Base-by-base conservation (phyloP, 2,797 vertebrate species). In the Notolepis coatsorum region DNA sequence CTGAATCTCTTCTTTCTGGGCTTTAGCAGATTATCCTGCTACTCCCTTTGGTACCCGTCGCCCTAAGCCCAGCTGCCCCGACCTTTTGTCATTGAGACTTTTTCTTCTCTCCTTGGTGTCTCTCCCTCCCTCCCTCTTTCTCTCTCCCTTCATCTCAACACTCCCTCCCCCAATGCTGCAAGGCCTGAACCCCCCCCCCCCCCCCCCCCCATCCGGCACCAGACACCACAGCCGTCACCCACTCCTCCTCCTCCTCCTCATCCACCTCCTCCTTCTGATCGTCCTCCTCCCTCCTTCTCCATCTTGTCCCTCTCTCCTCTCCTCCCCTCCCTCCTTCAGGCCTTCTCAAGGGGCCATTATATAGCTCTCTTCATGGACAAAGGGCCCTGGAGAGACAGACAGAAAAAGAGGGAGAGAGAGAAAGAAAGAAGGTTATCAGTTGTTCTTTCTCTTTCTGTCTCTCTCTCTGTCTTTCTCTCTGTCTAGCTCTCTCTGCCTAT, bases 21-120 rank as follows among this genome's bases (percentile, higher is more conserved):
- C 94, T 96, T 95, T 93, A 95, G 93, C 88, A 95, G 94, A 95
- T 98, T 96, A 96, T 93, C 92, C 92, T 66, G 87, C 84, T 80
- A 79, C 91, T 91, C 92, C 90, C 88, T 91, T 91, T 91, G 85
- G 78, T 90, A 91, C 88, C 88, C 79, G 84, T 91, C 94, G 92
- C 90, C 91, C 80, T 93, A 91, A 95, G 86, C 90, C 89, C 87
- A 93, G 94, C 93, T 96, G 94, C 93, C 91, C 91, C 89, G 90
- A 91, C 93, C 91, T 91, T 97, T 98, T 97, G 94, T 96, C 92
- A 93, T 88, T 73, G 90, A 92, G 92, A 91, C 90, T 81, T 85
- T 21, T 76, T 59, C 72, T 65, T 73, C 56, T 84, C 77, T 59
- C 61, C 48, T 63, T 71, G 61, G 68, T 18, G 20, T 27, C 50